phyloP scores from a whole-genome alignment of 2,113 vertebrate species.

The Gambusia affinis region DNA sequence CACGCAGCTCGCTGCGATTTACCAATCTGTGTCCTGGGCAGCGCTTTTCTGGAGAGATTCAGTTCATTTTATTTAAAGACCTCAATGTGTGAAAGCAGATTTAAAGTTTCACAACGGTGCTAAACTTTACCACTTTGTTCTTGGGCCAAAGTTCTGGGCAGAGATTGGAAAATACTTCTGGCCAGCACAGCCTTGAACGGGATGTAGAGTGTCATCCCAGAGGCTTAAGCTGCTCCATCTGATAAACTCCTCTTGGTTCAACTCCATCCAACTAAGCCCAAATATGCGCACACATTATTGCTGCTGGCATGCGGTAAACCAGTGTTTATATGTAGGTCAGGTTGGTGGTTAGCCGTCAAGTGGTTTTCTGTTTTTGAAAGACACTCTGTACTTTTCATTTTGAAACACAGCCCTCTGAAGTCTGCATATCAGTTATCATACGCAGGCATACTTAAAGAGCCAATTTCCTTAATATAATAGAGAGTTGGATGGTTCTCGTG shows the following conservation, averaged over 20 bases:
- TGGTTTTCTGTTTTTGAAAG: conserved; percentile 2
- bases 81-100: conserved; percentile 60
- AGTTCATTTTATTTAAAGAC: conserved; percentile 64
- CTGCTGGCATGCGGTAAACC: conserved; percentile 32
- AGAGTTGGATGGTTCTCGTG: neutral
- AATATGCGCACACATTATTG: conserved; percentile 46
- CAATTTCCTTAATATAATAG: neutral
- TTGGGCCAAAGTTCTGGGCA: conserved; percentile 30
- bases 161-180: conserved; percentile 53
- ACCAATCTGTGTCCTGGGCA: conserved; percentile 43
- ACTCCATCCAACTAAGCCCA: conserved; percentile 45
- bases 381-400: neutral
- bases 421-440: neutral
- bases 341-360: neutral
- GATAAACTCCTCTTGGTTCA: conserved; percentile 63
- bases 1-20: conserved; percentile 16
- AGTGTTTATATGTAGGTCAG: conserved; percentile 43
- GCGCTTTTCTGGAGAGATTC: conserved; percentile 51
- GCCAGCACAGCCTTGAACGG: conserved; percentile 44
- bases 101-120: conserved; percentile 56
- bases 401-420: neutral
- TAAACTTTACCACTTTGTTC: conserved; percentile 36
- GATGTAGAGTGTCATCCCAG: conserved; percentile 66
- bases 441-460: neutral
- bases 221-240: conserved; percentile 62